Conservation (phyloP, 2,797 vertebrate genomes). For the Myotis findleyi region DNA sequence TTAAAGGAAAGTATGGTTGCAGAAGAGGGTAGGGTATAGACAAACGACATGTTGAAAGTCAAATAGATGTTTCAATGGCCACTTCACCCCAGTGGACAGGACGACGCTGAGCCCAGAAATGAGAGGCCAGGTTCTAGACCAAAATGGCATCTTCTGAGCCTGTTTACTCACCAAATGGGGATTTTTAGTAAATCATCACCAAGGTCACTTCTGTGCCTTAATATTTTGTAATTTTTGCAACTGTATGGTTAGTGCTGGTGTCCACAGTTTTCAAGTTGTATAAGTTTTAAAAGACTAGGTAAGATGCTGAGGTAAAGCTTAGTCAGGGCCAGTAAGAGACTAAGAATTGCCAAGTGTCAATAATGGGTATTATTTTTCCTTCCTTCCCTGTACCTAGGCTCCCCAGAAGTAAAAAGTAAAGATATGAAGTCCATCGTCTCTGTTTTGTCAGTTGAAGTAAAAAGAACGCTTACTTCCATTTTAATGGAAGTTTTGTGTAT, state of each 20-base stretch:
- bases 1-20: neutral
- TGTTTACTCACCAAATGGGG: neutral
- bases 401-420: slow-evolving; percentile 42
- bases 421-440: neutral
- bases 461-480: slow-evolving; percentile 69
- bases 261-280: neutral
- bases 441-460: slow-evolving; percentile 56
- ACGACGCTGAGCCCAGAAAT: neutral
- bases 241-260: neutral
- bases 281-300: neutral
- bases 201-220: neutral
- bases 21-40: neutral
- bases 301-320: neutral
- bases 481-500: slow-evolving; percentile 70
- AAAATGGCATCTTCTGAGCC: neutral
- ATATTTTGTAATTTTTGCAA: neutral
- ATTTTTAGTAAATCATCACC: neutral
- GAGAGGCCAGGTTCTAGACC: neutral
- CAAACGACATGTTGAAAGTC: neutral
- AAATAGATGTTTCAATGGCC: neutral
- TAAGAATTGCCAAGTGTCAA: neutral
- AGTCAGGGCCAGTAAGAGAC: neutral
- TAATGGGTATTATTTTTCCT: neutral
- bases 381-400: slow-evolving; percentile 21
- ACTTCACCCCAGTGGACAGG: neutral